Conservation (phyloP, 2,797 vertebrate species). For the Aselliscus stoliczkanus region DNA sequence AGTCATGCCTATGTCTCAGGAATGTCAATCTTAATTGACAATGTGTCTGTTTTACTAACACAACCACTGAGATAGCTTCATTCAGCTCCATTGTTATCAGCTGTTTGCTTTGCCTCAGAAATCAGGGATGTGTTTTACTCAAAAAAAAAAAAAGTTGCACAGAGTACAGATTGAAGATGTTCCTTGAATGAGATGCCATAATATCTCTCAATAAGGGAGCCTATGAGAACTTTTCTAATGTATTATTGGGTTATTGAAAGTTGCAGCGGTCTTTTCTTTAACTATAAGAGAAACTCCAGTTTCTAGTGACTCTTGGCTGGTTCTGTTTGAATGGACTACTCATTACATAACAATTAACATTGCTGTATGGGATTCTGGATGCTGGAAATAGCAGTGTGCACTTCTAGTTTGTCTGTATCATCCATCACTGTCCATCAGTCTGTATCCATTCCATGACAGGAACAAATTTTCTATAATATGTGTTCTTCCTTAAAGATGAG, state of each 20-base stretch:
- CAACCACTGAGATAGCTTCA: slow-evolving; percentile 36
- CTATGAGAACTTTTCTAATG: neutral
- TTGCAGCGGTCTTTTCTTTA: neutral
- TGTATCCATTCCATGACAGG: neutral
- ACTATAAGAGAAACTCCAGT: neutral
- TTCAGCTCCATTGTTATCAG: neutral
- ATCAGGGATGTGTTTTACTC: neutral
- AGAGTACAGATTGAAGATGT: neutral
- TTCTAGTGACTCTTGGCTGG: neutral
- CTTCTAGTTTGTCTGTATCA: slow-evolving; percentile 47
- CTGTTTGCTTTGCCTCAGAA: neutral
- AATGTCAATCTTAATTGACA: slow-evolving; percentile 40
- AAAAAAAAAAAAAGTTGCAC: too few species aligned
- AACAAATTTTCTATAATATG: slow-evolving; percentile 56
- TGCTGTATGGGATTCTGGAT: neutral
- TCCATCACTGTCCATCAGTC: too few species aligned
- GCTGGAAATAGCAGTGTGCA: neutral
- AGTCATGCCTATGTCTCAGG: neutral
- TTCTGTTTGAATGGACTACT: neutral
- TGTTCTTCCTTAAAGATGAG: slow-evolving; percentile 15
- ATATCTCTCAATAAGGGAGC: neutral
- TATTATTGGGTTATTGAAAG: neutral
- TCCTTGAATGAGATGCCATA: neutral
- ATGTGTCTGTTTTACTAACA: slow-evolving; percentile 32
- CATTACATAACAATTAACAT: neutral